Evolutionary conservation across 1,140 invertebrate species (phyloP), one percentile per base, ranked within the genome.

Genomic region (Drosophila kanapiae): DNA sequence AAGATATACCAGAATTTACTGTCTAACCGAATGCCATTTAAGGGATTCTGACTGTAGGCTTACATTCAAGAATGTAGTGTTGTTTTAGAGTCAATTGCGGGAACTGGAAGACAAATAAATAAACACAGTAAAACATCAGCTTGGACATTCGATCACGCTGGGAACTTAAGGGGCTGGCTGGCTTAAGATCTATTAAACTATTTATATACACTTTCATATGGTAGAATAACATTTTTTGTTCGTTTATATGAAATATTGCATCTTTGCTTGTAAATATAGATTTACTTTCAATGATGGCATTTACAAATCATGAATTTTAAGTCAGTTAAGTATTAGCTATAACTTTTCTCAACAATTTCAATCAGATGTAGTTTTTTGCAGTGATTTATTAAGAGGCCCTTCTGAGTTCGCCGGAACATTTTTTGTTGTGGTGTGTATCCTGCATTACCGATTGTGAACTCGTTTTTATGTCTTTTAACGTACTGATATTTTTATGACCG

Each of bases 391-490:
- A 14, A 16, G 9, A 42, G n/a, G 0, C 6, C 27, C 10, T 35
- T n/a, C n/a, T n/a, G n/a, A n/a, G n/a, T n/a, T n/a, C n/a, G n/a
- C n/a, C n/a, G n/a, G n/a, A n/a, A n/a, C n/a, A n/a, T n/a, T n/a
- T n/a, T n/a, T n/a, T n/a, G n/a, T 54, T 16, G 37, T 18, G 54
- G 38, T 10, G 23, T 53, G n/a, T 29, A 68, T 23, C 47, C 67
- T 51, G 33, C 14, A 7, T 16, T 51, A 38, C 31, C 40, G 38
- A 45, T 58, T 77, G 56, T 62, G 35, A 56, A 51, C 49, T 75
- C 43, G 23, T 62, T 62, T 76, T 76, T 58, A 75, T 58, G 74
- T 51, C 70, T 75, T 61, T 16, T 51, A 75, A 60, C 40, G 40
- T 54, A 61, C 68, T 18, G 3, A 54, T 43, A 31, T 51, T 58